Evolutionary conservation across 2,888 invertebrate genomes (phyloP).

Genomic region (Eilema sororculum): DNA sequence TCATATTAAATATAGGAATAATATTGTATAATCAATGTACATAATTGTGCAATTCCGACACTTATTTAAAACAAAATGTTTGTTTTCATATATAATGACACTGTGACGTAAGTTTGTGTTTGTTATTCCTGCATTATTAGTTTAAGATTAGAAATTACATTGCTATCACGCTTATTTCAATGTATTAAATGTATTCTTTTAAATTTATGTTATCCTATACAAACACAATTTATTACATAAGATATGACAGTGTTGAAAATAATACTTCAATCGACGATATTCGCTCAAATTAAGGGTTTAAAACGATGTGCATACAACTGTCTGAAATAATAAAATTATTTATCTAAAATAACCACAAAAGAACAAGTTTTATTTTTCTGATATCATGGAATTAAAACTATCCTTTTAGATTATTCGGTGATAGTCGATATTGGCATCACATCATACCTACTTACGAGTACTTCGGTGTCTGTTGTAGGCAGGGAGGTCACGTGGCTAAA

Average conservation of each 20-base stretch:
- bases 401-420: background rate
- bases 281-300: background rate
- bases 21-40: conserved; percentile 12
- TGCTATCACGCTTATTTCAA: background rate
- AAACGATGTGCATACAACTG: background rate
- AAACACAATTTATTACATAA: background rate
- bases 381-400: background rate
- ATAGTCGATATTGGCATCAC: too few species aligned
- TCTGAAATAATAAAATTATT: background rate
- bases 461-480: too few species aligned
- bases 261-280: background rate
- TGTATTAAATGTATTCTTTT: background rate
- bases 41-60: background rate
- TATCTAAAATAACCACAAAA: background rate
- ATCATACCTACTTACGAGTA: too few species aligned
- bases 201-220: background rate
- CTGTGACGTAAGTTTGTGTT: conserved; percentile 7
- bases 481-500: too few species aligned
- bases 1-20: background rate
- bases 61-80: background rate
- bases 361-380: background rate
- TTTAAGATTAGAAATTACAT: conserved; percentile 5
- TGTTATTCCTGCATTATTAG: background rate
- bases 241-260: background rate
- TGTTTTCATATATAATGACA: background rate